A percentile compares a stretch with the other conserved stretches of the same genome.
These are phyloP conservation scores for Philantomba maxwellii DNA, from an alignment of 2,113 vertebrate genomes.

Conservation along the genomic window DNA sequence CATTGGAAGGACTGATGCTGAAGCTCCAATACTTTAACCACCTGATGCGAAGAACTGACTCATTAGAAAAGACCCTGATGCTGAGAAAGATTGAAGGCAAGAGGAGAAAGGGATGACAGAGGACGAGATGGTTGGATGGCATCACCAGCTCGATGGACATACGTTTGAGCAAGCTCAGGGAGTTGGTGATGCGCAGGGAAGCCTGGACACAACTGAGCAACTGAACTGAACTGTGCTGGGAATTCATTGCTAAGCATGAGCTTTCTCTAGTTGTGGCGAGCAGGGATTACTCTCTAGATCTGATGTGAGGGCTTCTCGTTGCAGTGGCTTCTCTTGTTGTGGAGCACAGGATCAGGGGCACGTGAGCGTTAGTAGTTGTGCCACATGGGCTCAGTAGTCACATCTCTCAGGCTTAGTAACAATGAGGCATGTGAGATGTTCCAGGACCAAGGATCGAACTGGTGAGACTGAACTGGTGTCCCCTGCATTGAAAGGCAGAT, in stretches of 20 bases:
- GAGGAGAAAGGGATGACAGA: not conserved
- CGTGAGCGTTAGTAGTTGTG: fast-evolving
- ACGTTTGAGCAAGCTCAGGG: not conserved
- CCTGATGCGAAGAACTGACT: not conserved
- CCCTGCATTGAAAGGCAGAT: not conserved
- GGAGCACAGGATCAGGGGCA: not conserved
- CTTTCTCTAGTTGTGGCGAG: not conserved
- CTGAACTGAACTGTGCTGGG: not conserved
- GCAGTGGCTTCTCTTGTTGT: not conserved
- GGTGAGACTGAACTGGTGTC: not conserved
- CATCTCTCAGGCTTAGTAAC: not conserved
- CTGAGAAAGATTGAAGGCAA: not conserved
- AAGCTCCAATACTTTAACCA: not conserved
- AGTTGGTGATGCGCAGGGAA: not conserved
- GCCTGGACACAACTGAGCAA: fast-evolving
- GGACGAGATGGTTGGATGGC: not conserved
- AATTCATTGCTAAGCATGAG: not conserved
- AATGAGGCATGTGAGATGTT: not conserved
- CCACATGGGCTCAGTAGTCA: not conserved
- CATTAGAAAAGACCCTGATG: not conserved
- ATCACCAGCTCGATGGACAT: not conserved
- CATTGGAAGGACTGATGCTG: not conserved
- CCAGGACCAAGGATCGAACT: not conserved
- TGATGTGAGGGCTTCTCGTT: not conserved
- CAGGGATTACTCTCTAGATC: not conserved